Conservation (phyloP, 2,888 invertebrate species). For the Zygaena filipendulae region DNA sequence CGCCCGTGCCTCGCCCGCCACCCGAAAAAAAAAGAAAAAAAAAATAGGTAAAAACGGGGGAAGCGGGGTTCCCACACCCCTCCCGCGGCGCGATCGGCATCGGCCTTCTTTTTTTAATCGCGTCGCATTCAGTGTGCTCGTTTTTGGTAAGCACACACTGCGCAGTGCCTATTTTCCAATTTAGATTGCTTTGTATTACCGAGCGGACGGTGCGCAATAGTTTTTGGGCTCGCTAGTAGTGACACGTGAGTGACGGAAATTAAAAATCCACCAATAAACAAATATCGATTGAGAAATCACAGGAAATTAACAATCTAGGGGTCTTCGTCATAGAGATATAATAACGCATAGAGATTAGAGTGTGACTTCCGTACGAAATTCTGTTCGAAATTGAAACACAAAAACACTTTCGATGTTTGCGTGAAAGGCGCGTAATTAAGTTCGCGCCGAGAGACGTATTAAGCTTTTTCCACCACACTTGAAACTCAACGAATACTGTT, state of each 20-base stretch:
- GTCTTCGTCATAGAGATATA: conserved; percentile 1
- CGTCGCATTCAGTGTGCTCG: conserved; percentile 63
- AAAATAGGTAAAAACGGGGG: conserved; percentile 44
- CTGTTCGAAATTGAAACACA: too few relatives aligned
- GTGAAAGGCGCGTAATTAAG: too few relatives aligned
- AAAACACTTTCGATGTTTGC: too few relatives aligned
- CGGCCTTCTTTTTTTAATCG: conserved; percentile 68
- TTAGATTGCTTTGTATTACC: conserved; percentile 70
- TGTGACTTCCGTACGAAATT: too few relatives aligned
- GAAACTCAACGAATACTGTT: too few relatives aligned
- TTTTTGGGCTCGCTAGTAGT: conserved; percentile 61
- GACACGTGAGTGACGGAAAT: conserved; percentile 59
- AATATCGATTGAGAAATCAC: too few relatives aligned
- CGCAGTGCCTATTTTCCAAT: conserved; percentile 69
- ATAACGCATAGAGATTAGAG: too few relatives aligned
- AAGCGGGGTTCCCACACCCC: conserved; percentile 36
- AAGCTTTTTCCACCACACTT: too few relatives aligned
- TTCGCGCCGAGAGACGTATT: too few relatives aligned
- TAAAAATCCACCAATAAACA: too few relatives aligned
- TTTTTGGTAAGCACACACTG: conserved; percentile 69
- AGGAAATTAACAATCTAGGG: conserved; percentile 7
- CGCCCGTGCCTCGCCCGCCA: conserved; percentile 61
- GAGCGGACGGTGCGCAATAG: conserved; percentile 66
- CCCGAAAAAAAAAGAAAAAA: conserved; percentile 60
- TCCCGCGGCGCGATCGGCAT: conserved; percentile 65